These are phyloP conservation scores for Microcebus ravelobensis DNA, from an alignment of 2,113 vertebrate genomes.

Conservation along the genomic window DNA sequence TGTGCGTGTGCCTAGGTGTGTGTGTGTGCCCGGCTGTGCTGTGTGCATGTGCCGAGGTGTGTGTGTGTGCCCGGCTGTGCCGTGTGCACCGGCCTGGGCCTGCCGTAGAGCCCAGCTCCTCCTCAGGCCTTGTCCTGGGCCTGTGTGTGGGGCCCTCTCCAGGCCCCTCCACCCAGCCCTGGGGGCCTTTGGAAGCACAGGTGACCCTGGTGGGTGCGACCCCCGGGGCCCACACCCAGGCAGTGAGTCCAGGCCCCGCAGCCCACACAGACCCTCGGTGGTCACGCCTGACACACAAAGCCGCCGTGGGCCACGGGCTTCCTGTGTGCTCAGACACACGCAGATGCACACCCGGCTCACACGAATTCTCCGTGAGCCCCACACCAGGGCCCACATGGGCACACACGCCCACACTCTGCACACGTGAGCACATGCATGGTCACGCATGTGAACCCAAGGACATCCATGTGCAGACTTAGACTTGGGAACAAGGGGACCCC, in stretches of 20 bases:
- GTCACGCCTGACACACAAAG: neutral
- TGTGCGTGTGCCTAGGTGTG: too few species aligned
- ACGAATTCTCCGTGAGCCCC: neutral
- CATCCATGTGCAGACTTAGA: neutral
- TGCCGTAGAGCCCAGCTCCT: neutral
- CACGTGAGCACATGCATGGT: rapidly evolving
- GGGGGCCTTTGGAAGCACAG: rapidly evolving
- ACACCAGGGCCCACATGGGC: neutral
- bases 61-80: too few species aligned
- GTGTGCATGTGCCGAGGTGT: too few species aligned
- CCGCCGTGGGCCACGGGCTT: too few species aligned
- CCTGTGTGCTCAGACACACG: neutral
- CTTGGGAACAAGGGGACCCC: neutral
- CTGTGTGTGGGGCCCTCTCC: neutral
- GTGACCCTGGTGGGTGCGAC: rapidly evolving
- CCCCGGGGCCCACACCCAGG: rapidly evolving
- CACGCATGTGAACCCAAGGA: neutral
- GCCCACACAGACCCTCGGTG: rapidly evolving
- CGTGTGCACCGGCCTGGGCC: neutral
- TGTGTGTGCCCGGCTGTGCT: too few species aligned
- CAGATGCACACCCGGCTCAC: neutral
- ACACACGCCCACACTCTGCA: neutral
- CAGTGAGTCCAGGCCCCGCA: rapidly evolving
- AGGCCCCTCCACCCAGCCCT: rapidly evolving
- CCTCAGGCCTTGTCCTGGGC: neutral